Evolutionary conservation across 2,113 vertebrate genomes (phyloP), one percentile per base, ranked within the genome.

Genomic region (Erythrolamprus reginae): DNA sequence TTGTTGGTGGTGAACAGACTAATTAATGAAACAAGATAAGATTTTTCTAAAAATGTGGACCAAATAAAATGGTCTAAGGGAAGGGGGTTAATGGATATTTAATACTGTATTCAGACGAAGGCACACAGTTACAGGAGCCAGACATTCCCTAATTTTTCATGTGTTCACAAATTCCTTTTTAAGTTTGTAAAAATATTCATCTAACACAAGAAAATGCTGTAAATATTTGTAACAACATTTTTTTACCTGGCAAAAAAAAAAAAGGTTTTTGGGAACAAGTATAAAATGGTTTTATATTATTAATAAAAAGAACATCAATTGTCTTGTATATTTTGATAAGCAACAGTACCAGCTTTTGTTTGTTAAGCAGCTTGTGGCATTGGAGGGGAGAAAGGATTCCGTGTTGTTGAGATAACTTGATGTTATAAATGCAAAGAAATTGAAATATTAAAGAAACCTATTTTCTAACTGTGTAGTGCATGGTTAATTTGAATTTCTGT

Each of bases 251-350:
- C 95, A 96, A 96, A 97, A 93, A 93, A 51, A 50, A 96, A 93
- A 93, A 96, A 86, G 95, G 94, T 93, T 97, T 97, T 95, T 92
- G 96, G 97, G 97, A 98, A 97, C 96, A 98, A 97, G 95, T 96
- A 95, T 96, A 96, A 98, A 97, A 93, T 96, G 95, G 93, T 97
- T 98, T 98, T 98, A 97, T 98, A 97, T 94, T 77, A 77, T 91
- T 58, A 86, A 86, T 70, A 95, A 94, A 97, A 95, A 95, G 93
- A 97, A 95, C 93, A 92, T 94, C 93, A 92, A 94, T 96, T 97
- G 96, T 97, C 96, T 97, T 97, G 95, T 98, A 96, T 98, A 98
- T 97, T 98, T 98, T 98, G 97, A 97, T 98, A 98, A 96, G 95
- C 95, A 98, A 93, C 96, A 97, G 97, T 97, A 97, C 97, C 97